Evolutionary conservation across 2,888 invertebrate species (phyloP).

Genomic region (Oxytorus armatus): DNA sequence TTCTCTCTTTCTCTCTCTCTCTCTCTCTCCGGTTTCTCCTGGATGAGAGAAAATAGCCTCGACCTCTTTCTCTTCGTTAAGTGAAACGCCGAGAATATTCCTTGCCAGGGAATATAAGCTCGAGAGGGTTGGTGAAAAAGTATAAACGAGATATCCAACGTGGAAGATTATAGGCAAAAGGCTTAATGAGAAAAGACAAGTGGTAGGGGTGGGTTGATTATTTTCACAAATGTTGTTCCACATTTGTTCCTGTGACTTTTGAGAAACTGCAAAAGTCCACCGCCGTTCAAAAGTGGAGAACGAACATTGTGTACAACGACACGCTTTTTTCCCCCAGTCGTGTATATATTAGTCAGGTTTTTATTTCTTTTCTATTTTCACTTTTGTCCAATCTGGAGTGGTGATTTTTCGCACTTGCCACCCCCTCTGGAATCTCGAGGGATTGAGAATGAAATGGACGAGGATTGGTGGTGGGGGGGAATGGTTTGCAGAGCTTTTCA

Average conservation of each 20-base stretch:
- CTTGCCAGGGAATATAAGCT: constrained; percentile 35
- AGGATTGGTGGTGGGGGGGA: constrained; percentile 17
- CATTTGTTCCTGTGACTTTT: constrained; percentile 28
- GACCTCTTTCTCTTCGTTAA: constrained; percentile 55
- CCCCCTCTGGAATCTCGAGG: constrained; percentile 35
- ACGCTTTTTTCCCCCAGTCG: neutral
- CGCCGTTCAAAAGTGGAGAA: neutral
- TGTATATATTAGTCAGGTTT: constrained; percentile 34
- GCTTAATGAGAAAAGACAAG: constrained; percentile 23
- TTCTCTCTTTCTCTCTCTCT: no score
- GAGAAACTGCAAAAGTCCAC: neutral
- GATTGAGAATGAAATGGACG: constrained; percentile 12
- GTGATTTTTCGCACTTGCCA: constrained; percentile 69
- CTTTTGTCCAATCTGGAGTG: constrained; percentile 26
- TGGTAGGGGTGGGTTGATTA: constrained; percentile 46
- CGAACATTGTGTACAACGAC: neutral
- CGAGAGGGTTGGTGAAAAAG: constrained; percentile 1
- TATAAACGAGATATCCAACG: constrained; percentile 38
- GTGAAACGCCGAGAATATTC: constrained; percentile 61
- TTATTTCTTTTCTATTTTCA: constrained; percentile 14
- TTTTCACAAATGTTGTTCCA: constrained; percentile 41
- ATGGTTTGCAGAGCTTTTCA: constrained; percentile 64
- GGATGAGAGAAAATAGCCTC: constrained; percentile 24
- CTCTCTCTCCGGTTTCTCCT: neutral
- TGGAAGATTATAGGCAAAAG: constrained; percentile 11